Base-by-base conservation (phyloP, 2,888 invertebrate species). In the Lepidonotus clava region DNA sequence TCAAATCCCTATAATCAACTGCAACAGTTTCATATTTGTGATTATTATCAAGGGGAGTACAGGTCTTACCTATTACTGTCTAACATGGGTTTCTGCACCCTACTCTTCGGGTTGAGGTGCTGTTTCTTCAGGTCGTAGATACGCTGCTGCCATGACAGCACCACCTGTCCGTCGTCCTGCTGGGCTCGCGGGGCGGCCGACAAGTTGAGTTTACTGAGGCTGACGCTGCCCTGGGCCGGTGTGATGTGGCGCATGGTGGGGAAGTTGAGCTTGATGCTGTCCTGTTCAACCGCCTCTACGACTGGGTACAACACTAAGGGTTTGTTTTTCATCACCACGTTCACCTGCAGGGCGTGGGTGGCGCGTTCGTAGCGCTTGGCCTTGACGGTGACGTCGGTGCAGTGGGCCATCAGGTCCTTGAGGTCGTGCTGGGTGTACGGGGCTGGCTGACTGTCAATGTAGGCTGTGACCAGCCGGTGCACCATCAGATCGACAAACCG, bases 401-500 rank as follows among this genome's bases (percentile, higher is more conserved):
- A 88, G 66, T 86, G 86, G 18, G 24, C 84, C 86, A 92, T 91
- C 0, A 92, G 41, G 0, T 85, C 85, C 46, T 87, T 71, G 32
- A 92, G 87, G 61, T 92, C 91, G 8, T 86, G 77, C 71, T 86
- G 56, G 24, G 88, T 90, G 87, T 92, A 92, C 0, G 91, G 91
- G 40, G 89, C 88, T 0, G 90, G 84, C 32, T 86, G 83, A 6
- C 88, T 87, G 28, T 92, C 91, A n/a, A 93, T 71, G 53, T 89
- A 84, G 1, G 92, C 91, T 8, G 87, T 46, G 1, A 92, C 83
- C 53, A 93, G 51, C 36, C 92, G 89, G 84, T 92, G 93, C 40
- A 91, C 91, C 6, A 92, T 90, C 36, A 93, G 87, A 86, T 93
- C 92, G 36, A 92, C 90, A 87, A 91, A 93, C 38, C 91, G 86